phyloP scores from a whole-genome alignment of 2,888 invertebrate genomes.

The Xanthia icteritia region DNA sequence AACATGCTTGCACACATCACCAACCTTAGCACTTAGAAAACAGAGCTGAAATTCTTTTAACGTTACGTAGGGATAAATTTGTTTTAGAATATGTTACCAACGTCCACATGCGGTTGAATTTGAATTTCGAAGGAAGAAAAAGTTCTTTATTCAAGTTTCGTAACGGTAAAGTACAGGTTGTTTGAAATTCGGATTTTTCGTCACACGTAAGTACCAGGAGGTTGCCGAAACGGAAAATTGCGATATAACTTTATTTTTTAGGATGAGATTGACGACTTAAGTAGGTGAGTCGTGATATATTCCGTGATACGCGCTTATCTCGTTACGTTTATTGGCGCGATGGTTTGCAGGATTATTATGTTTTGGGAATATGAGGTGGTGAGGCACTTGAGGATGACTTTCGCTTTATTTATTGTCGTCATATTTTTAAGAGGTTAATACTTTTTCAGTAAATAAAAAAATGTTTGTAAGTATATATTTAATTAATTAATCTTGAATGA shows the following conservation, averaged over 20 bases:
- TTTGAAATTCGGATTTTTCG: conserved; percentile 75
- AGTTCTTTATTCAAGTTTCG: conserved; percentile 44
- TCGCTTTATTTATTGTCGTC: conserved; percentile 9
- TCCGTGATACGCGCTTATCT: conserved; percentile 77
- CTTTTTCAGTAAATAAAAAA: neutral
- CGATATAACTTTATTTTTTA: conserved; percentile 88
- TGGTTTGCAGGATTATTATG: conserved; percentile 51
- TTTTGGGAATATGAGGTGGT: conserved; percentile 41
- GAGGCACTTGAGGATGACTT: conserved; percentile 11
- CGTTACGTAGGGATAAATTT: conserved; percentile 46
- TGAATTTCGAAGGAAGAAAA: conserved; percentile 15
- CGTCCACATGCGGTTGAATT: conserved; percentile 57
- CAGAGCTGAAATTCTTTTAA: conserved; percentile 63
- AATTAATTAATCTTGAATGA: neutral
- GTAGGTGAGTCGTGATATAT: conserved; percentile 79
- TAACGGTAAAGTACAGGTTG: conserved; percentile 57
- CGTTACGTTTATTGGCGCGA: conserved; percentile 73
- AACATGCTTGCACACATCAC: conserved; percentile 40
- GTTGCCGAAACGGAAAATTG: conserved; percentile 88
- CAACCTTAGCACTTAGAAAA: conserved; percentile 31
- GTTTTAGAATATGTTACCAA: conserved; percentile 72
- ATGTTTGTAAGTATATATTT: neutral
- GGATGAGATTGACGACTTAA: conserved; percentile 87
- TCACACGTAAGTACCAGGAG: conserved; percentile 80
- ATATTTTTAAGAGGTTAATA: neutral